Evolutionary conservation across 2,113 vertebrate species (phyloP).

Genomic region (Caranx melampygus): DNA sequence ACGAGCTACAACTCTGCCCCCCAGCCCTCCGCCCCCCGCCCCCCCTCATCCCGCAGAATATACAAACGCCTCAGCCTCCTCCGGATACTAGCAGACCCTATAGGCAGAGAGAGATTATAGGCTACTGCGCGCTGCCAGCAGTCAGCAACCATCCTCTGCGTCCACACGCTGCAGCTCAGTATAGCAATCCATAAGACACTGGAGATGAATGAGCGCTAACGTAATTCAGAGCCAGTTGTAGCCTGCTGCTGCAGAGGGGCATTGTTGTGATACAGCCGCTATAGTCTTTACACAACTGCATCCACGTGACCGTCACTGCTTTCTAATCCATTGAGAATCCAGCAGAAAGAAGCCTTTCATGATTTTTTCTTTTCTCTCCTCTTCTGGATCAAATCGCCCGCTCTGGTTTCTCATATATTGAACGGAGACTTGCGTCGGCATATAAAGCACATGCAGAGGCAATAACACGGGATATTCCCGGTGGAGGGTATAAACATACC

Average conservation of each 20-base stretch:
- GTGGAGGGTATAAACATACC: neutral
- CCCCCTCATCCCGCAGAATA: neutral
- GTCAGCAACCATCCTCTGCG: slow-evolving; percentile 53
- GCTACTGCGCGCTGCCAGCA: slow-evolving; percentile 47
- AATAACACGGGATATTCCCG: neutral
- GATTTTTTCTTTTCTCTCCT: slow-evolving; percentile 23
- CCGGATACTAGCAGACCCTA: slow-evolving; percentile 10
- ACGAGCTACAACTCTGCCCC: neutral
- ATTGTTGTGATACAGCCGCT: slow-evolving; percentile 67
- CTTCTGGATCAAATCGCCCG: slow-evolving; percentile 40
- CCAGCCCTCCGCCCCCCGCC: too few species aligned
- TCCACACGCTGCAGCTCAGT: slow-evolving; percentile 33
- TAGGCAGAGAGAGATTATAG: slow-evolving; percentile 45
- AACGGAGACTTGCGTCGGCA: slow-evolving; percentile 42
- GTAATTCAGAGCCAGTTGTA: slow-evolving; percentile 25
- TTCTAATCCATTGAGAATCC: slow-evolving; percentile 77
- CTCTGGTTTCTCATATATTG: slow-evolving; percentile 44
- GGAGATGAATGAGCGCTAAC: slow-evolving; percentile 56
- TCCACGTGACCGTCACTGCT: slow-evolving; percentile 79
- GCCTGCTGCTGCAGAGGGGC: slow-evolving; percentile 46
- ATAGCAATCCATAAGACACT: slow-evolving; percentile 43
- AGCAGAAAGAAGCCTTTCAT: slow-evolving; percentile 70
- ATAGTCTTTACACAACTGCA: slow-evolving; percentile 68
- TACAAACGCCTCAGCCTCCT: neutral
- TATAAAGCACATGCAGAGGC: slow-evolving; percentile 2